Conservation (phyloP, 2,797 vertebrate genomes). For the Ctenochaetus hawaiiensis region DNA sequence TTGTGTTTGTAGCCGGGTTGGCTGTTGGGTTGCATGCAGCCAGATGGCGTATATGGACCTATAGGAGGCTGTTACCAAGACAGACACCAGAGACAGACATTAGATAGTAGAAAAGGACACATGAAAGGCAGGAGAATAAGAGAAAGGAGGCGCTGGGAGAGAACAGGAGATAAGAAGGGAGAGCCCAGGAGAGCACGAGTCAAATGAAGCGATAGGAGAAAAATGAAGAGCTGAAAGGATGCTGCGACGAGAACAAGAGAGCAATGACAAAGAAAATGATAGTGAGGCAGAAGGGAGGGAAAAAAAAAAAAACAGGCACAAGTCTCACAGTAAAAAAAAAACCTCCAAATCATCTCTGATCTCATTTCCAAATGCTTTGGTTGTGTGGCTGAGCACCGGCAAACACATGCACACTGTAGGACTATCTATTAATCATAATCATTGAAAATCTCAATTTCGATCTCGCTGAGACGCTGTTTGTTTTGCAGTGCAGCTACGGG, state of each 20-base stretch:
- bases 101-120: constrained; percentile 74
- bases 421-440: constrained; percentile 35
- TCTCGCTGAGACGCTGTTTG: too few relatives aligned
- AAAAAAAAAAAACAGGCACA: constrained; percentile 13
- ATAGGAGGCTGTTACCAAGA: constrained; percentile 62
- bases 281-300: constrained; percentile 3
- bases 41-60: constrained; percentile 67
- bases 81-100: constrained; percentile 58
- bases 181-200: constrained; percentile 73
- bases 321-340: constrained; percentile 33
- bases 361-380: constrained; percentile 40
- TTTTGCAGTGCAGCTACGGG: too few relatives aligned
- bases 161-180: constrained; percentile 70
- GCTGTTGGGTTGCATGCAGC: constrained; percentile 18
- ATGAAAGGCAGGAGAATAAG: constrained; percentile 76
- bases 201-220: constrained; percentile 68
- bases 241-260: constrained; percentile 41
- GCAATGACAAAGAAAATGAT: constrained; percentile 44
- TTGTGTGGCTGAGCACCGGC: constrained; percentile 21
- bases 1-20: constrained; percentile 9
- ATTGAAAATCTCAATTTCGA: constrained; percentile 36
- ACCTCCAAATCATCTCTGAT: constrained; percentile 43
- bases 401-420: constrained; percentile 24
- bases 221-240: constrained; percentile 68
- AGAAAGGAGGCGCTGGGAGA: constrained; percentile 57